These are phyloP conservation scores for Halotydeus destructor DNA, from an alignment of 1,140 invertebrate genomes.

Conservation along the genomic window DNA sequence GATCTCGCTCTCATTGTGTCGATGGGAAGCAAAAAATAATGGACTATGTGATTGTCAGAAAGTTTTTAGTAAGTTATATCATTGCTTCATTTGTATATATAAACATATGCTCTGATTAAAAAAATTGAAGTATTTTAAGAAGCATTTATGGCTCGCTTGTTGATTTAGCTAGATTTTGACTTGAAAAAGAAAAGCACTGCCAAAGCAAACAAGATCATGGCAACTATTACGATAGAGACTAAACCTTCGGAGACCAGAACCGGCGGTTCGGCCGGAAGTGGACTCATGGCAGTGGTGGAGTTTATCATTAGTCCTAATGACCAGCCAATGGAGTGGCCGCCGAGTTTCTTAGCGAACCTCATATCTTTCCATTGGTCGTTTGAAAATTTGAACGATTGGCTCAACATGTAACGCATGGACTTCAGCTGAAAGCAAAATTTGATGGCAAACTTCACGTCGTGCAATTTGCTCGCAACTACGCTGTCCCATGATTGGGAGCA, in stretches of 20 bases:
- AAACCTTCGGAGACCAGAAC: neutral
- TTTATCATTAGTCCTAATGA: conserved; percentile 28
- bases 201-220: neutral
- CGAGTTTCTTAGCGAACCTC: conserved; percentile 6
- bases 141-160: too few relatives aligned
- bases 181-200: too few relatives aligned
- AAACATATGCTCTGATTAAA: too few relatives aligned
- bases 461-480: neutral
- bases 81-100: too few relatives aligned
- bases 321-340: conserved; percentile 25
- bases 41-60: too few relatives aligned
- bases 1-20: too few relatives aligned
- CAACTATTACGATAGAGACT: neutral
- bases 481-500: neutral
- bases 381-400: conserved; percentile 9
- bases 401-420: conserved; percentile 6
- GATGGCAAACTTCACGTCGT: neutral
- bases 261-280: neutral
- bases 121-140: too few relatives aligned
- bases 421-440: conserved; percentile 9
- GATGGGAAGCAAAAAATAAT: too few relatives aligned
- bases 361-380: conserved; percentile 8
- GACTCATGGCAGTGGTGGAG: conserved; percentile 24
- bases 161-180: too few relatives aligned
- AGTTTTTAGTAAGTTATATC: too few relatives aligned